phyloP scores from a whole-genome alignment of 2,888 invertebrate genomes.

The Megastigmus dorsalis region DNA sequence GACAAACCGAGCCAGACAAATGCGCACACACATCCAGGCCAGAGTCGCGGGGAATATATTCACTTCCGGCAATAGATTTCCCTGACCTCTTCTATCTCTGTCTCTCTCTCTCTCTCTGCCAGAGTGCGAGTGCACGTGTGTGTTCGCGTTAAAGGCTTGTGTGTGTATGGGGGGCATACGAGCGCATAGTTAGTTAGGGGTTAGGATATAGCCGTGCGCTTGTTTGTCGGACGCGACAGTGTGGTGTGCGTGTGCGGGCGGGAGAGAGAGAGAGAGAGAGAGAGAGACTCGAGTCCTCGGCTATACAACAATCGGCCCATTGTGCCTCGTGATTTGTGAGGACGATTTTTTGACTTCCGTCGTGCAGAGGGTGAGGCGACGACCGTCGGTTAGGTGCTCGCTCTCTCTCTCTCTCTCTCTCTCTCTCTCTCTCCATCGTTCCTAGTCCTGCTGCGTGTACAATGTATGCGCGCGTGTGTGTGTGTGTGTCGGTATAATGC shows the following conservation, averaged over 20 bases:
- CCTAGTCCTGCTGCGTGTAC: no score
- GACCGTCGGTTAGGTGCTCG: slow-evolving; percentile 20
- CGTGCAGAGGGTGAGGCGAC: slow-evolving; percentile 50
- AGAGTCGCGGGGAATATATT: slow-evolving; percentile 67
- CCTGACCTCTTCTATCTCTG: slow-evolving; percentile 59
- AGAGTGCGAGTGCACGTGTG: slow-evolving; percentile 42
- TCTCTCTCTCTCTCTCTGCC: slow-evolving; percentile 47
- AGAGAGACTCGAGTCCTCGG: slow-evolving; percentile 50
- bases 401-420: slow-evolving; percentile 45
- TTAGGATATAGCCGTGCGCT: slow-evolving; percentile 56
- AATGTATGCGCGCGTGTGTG: not conserved
- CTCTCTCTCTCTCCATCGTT: slow-evolving; percentile 49
- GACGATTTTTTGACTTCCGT: slow-evolving; percentile 73
- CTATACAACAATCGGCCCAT: slow-evolving; percentile 72
- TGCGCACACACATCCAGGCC: slow-evolving; percentile 55
- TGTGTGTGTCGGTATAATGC: no score
- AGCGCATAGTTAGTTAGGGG: slow-evolving; percentile 67
- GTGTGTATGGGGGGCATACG: slow-evolving; percentile 11
- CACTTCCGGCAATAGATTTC: slow-evolving; percentile 74
- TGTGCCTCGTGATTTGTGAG: slow-evolving; percentile 73
- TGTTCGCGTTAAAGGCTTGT: not conserved
- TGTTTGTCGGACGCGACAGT: slow-evolving; percentile 58
- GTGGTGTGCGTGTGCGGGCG: no score
- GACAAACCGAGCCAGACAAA: slow-evolving; percentile 58
- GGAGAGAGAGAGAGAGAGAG: not conserved